Evolutionary conservation across 2,113 vertebrate genomes (phyloP).

Genomic region (Gavia stellata): DNA sequence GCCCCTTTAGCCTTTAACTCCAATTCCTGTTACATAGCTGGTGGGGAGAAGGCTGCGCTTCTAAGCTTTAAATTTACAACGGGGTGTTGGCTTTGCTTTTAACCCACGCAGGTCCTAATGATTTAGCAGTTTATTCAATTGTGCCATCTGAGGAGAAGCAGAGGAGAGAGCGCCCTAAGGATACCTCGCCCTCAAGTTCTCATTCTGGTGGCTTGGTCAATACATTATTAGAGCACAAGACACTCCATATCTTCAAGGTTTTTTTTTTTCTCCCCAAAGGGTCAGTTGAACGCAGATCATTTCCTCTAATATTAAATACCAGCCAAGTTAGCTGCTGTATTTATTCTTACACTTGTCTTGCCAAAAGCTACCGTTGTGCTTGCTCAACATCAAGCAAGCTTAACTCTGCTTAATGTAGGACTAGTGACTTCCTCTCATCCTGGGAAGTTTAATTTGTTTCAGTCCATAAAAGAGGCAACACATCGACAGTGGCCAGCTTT

Average conservation of each 20-base stretch:
- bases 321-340: background rate
- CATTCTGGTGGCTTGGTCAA: background rate
- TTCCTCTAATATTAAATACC: background rate
- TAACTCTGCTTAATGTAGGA: background rate
- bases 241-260: background rate
- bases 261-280: background rate
- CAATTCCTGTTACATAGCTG: background rate
- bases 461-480: background rate
- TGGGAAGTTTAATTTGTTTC: background rate
- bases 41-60: background rate
- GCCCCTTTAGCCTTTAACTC: background rate
- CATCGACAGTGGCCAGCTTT: background rate
- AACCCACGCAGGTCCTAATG: background rate
- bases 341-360: background rate
- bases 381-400: background rate
- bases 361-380: background rate
- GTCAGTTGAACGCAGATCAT: background rate
- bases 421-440: background rate
- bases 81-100: background rate
- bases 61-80: background rate
- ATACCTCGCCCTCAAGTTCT: background rate
- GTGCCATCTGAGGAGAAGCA: background rate
- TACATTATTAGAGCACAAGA: background rate
- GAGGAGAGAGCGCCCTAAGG: background rate
- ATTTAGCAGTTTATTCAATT: background rate